phyloP scores from a whole-genome alignment of 2,797 vertebrate species.

The Anabacerthia variegaticeps region DNA sequence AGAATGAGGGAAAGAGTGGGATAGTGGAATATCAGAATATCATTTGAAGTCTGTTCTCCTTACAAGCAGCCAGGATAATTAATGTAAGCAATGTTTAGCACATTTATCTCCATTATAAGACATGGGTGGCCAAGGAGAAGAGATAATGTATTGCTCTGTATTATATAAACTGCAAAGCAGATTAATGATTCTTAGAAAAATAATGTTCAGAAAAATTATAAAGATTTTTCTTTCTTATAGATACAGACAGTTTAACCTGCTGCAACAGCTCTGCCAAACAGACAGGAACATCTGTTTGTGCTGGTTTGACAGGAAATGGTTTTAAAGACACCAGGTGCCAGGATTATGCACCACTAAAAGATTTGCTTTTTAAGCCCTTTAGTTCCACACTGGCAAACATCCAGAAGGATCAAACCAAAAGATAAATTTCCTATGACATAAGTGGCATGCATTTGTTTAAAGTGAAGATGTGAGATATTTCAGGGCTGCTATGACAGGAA shows the following conservation, averaged over 20 bases:
- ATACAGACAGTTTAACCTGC: not conserved
- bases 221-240: slow-evolving; percentile 1
- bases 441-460: not conserved
- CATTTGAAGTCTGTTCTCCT: not conserved
- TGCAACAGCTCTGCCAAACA: not conserved
- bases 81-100: not conserved
- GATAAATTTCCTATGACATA: slow-evolving; percentile 10
- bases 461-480: slow-evolving; percentile 7
- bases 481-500: not conserved
- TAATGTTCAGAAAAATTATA: not conserved
- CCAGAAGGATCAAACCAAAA: slow-evolving; percentile 16
- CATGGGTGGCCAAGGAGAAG: not conserved
- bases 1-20: not conserved
- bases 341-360: not conserved
- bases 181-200: slow-evolving; percentile 37
- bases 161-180: not conserved
- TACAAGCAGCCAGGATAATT: not conserved
- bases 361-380: not conserved
- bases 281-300: slow-evolving; percentile 20
- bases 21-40: not conserved
- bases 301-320: not conserved
- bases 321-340: slow-evolving; percentile 29
- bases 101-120: slow-evolving; percentile 17
- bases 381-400: slow-evolving; percentile 13
- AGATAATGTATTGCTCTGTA: not conserved